Conservation (phyloP, 2,888 invertebrate species). For the Agrochola circellaris region DNA sequence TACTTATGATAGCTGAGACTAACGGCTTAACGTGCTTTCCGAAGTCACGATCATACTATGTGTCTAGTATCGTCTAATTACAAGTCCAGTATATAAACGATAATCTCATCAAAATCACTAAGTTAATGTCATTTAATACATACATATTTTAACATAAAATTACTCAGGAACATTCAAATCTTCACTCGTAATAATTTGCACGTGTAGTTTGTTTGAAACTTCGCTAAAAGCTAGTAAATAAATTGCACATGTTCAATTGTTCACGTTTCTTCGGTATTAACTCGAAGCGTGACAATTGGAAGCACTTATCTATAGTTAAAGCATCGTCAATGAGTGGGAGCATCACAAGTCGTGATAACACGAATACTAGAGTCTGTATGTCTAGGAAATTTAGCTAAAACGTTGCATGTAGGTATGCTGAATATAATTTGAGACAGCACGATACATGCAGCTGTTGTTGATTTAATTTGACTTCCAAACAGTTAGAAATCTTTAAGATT, state of each 20-base stretch:
- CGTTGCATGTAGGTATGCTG: not conserved
- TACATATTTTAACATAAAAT: not conserved
- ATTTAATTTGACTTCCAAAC: not conserved
- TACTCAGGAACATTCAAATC: not conserved
- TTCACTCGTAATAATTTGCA: too few relatives aligned
- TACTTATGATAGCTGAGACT: not conserved
- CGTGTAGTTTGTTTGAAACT: too few relatives aligned
- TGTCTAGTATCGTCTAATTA: not conserved
- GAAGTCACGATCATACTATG: not conserved
- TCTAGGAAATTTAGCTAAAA: conserved; percentile 2
- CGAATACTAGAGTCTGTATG: not conserved
- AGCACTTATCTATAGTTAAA: conserved; percentile 33
- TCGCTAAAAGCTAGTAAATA: not conserved
- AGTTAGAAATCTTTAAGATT: not conserved
- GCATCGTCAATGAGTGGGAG: not conserved
- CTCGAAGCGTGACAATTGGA: conserved; percentile 33
- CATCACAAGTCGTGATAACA: conserved; percentile 24
- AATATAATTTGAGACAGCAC: conserved; percentile 19
- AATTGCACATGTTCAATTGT: conserved; percentile 15
- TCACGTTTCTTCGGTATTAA: conserved; percentile 35
- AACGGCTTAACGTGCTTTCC: not conserved
- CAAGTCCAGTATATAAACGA: not conserved
- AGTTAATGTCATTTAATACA: not conserved
- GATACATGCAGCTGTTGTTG: not conserved
- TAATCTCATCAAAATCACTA: too few relatives aligned